These are phyloP conservation scores for Papilio polytes DNA, from an alignment of 1,140 invertebrate species.

Conservation along the genomic window DNA sequence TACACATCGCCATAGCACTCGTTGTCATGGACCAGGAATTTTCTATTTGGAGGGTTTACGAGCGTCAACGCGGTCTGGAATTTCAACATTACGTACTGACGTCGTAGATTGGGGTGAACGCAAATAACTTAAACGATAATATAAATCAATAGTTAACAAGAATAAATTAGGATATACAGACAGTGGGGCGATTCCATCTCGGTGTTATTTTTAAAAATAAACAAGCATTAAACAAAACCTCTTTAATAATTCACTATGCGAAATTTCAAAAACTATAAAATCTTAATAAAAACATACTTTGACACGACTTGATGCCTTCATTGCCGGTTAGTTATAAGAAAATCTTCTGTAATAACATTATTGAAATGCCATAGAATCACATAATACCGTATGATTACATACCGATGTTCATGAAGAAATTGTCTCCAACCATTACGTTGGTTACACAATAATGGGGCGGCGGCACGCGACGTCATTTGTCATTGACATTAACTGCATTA, in stretches of 20 bases:
- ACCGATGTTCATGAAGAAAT: constrained; percentile 55
- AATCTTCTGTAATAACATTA: constrained; percentile 6
- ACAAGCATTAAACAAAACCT: not conserved
- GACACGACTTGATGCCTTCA: not conserved
- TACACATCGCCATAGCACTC: constrained; percentile 48
- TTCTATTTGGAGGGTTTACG: constrained; percentile 57
- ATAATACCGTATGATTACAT: constrained; percentile 65
- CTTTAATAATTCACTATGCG: not conserved
- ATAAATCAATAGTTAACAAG: constrained; percentile 2
- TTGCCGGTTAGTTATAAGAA: constrained; percentile 3
- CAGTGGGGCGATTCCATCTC: not conserved
- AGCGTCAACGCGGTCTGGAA: constrained; percentile 42
- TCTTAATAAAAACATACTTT: not conserved
- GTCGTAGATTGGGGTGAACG: constrained; percentile 11
- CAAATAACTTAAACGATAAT: not conserved
- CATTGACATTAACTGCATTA: constrained; percentile 38
- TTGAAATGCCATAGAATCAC: constrained; percentile 52
- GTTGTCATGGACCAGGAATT: constrained; percentile 60
- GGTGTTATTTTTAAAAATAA: not conserved
- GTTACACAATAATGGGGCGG: constrained; percentile 38
- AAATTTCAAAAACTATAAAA: not conserved
- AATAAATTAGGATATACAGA: not conserved
- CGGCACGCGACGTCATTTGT: constrained; percentile 44
- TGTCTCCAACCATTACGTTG: constrained; percentile 50
- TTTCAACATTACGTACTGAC: constrained; percentile 45